Base-by-base conservation (phyloP, 2,888 invertebrate genomes). In the Calliopum simillimum region DNA sequence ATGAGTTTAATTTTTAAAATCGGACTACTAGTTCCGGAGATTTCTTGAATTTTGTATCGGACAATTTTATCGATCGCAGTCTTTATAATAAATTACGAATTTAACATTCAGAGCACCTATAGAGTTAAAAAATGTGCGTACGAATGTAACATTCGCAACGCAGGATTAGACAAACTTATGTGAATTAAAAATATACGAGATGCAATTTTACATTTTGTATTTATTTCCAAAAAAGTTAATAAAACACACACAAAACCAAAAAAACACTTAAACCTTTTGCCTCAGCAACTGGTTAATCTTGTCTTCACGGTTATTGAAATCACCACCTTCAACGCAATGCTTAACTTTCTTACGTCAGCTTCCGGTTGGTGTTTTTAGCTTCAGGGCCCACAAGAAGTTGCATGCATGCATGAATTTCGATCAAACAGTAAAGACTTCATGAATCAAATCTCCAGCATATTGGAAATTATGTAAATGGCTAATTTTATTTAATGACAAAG, bases 301-400 rank as follows among this genome's bases (percentile, higher is more conserved):
- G 86, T 97, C 96, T 87, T 99, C 99, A 78, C 99, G 92, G 89
- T 98, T 97, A 74, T 99, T 99, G 87, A 97, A 99, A 89, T 99
- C 99, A 82, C 99, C 99, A 84, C 99, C 99, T 87, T 99, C 99
- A 68, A 99, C 98, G 87, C 96, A 99, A 87, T 99, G 99, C 87
- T 97, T 99, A 78, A 97, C 96, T 93, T 99, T 99, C 92, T 98
- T 98, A 83, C 97, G 93, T 98, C 98, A 99, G 80, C 98, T 99
- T 73, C 99, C 99, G 77, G 94, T 97, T 66, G 99, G 99, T 81
- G 97, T 99, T 91, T 98, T 99, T 75, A 99, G 90, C 91, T 99
- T 99, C 91, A 99, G 99, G 74, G 98, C 98, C 99, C 99, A 99
- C 81, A 99, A 89, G 92, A 98, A 99, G 89, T 99, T 98, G 84